phyloP scores from a whole-genome alignment of 2,888 invertebrate species.

The Cantharis lateralis region DNA sequence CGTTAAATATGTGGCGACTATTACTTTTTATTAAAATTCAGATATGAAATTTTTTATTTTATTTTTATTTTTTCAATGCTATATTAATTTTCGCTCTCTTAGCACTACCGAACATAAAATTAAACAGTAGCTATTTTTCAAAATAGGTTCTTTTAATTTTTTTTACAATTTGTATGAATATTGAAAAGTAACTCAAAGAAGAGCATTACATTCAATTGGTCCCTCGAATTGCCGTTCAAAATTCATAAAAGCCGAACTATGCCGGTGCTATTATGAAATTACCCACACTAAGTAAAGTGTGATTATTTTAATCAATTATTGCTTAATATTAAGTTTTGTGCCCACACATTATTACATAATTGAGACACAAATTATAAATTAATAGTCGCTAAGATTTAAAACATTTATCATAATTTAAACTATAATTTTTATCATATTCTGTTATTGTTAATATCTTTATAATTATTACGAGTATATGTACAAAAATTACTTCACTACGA shows the following conservation, averaged over 20 bases:
- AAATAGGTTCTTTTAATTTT: neutral
- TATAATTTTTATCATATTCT: neutral
- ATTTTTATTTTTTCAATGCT: neutral
- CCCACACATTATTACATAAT: neutral
- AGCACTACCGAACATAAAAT: neutral
- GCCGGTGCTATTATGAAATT: neutral
- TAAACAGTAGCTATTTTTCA: neutral
- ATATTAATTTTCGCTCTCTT: neutral
- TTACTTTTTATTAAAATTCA: neutral
- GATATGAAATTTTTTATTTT: neutral
- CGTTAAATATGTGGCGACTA: neutral
- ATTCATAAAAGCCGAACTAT: neutral
- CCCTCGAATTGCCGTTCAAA: neutral
- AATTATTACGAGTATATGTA: neutral
- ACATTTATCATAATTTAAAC: neutral
- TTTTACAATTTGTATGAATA: neutral
- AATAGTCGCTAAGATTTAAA: neutral
- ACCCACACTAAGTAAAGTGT: neutral
- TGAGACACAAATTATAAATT: neutral
- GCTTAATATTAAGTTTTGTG: neutral
- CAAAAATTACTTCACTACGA: conserved; percentile 49
- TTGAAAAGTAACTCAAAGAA: neutral
- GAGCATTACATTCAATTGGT: neutral
- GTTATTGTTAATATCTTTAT: neutral
- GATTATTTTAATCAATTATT: neutral